Evolutionary conservation across 2,113 vertebrate species (phyloP).

Genomic region (Notarius quadriscutis): DNA sequence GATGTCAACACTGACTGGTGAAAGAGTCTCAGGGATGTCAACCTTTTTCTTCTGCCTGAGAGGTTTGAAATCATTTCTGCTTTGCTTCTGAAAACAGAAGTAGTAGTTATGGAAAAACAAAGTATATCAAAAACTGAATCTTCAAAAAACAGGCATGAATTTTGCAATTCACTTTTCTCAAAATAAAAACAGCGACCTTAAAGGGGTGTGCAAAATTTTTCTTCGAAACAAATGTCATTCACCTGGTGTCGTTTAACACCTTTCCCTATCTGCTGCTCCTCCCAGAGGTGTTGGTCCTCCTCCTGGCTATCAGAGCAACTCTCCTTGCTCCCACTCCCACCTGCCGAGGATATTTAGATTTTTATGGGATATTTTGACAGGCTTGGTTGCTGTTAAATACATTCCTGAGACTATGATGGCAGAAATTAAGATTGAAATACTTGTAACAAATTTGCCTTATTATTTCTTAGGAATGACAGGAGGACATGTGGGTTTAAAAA

Average conservation of each 20-base stretch:
- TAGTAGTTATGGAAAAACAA: not conserved
- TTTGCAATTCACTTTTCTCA: not conserved
- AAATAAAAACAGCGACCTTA: slow-evolving; percentile 38
- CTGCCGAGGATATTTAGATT: slow-evolving; percentile 57
- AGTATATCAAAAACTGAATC: not conserved
- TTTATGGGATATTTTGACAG: not conserved
- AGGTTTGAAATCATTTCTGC: slow-evolving; percentile 48
- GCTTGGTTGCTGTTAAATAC: not conserved
- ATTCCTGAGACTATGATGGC: not conserved
- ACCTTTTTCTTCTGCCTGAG: slow-evolving; percentile 56
- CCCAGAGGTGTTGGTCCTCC: slow-evolving; percentile 84
- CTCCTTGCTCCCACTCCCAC: slow-evolving; percentile 63
- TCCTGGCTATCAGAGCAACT: slow-evolving; percentile 66
- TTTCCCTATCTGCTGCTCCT: slow-evolving; percentile 89
- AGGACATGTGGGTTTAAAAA: not conserved
- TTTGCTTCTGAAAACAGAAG: slow-evolving; percentile 55
- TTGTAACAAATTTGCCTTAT: not conserved
- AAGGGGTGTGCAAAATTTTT: not conserved
- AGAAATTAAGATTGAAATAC: not conserved
- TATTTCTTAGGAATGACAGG: not conserved
- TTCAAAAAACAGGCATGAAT: not conserved
- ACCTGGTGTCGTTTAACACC: slow-evolving; percentile 81
- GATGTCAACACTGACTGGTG: slow-evolving; percentile 75
- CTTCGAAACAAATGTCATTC: slow-evolving; percentile 17
- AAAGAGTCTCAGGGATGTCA: slow-evolving; percentile 73